Conservation (phyloP, 2,888 invertebrate genomes). For the Oscheius myriophilus region DNA sequence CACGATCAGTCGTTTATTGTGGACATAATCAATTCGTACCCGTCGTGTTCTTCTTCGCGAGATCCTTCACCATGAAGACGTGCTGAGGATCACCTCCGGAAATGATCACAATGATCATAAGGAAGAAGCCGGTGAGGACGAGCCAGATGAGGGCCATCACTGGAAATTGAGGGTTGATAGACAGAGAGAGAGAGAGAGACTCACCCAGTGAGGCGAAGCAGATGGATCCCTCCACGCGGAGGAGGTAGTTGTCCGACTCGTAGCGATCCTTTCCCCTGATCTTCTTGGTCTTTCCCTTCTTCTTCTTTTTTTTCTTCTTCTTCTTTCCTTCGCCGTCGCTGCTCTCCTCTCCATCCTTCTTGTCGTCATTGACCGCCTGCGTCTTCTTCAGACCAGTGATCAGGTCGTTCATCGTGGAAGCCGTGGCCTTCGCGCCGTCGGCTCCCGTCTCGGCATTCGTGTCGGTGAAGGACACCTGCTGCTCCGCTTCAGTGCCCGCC, state of each 20-base stretch:
- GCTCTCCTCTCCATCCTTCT: too few relatives aligned
- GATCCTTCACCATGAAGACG: too few relatives aligned
- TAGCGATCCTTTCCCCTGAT: constrained; percentile 35
- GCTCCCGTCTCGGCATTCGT: constrained; percentile 28
- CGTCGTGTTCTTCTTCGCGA: too few relatives aligned
- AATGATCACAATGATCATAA: too few relatives aligned
- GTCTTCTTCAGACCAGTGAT: constrained; percentile 38
- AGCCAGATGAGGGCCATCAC: too few relatives aligned
- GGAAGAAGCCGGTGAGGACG: too few relatives aligned
- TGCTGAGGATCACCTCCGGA: too few relatives aligned
- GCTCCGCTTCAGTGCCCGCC: not conserved
- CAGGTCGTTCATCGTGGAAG: constrained; percentile 46
- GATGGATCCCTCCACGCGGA: constrained; percentile 46
- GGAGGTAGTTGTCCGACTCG: constrained; percentile 48
- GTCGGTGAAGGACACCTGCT: constrained; percentile 22
- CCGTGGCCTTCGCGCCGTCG: constrained; percentile 10
- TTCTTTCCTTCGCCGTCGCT: not conserved
- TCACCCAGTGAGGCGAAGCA: too few relatives aligned
- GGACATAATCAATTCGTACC: too few relatives aligned
- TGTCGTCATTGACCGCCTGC: not conserved
- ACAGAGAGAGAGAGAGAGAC: too few relatives aligned
- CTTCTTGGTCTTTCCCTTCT: constrained; percentile 39
- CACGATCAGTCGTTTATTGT: too few relatives aligned
- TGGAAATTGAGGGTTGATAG: too few relatives aligned
- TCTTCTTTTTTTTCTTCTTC: constrained; percentile 35